phyloP scores from a whole-genome alignment of 2,797 vertebrate species.

The Chrysocyon brachyurus region DNA sequence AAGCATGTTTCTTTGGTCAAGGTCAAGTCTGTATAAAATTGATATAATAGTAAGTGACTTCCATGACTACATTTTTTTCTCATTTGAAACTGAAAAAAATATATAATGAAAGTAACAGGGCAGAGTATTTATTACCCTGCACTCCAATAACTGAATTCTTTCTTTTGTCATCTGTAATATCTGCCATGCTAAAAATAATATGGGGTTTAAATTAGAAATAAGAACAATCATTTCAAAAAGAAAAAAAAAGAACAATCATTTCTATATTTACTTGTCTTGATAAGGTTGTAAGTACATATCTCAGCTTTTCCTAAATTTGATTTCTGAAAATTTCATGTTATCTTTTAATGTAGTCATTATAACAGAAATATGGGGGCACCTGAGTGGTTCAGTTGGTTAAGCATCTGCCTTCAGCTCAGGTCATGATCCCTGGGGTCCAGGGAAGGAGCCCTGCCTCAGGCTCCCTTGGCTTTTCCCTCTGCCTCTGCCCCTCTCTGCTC shows the following conservation, averaged over 20 bases:
- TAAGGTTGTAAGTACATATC: not conserved
- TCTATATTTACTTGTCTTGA: not conserved
- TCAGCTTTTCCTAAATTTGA: not conserved
- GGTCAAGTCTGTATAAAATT: slow-evolving; percentile 72
- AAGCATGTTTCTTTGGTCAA: slow-evolving; percentile 68
- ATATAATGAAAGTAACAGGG: not conserved
- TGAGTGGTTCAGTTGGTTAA: not conserved
- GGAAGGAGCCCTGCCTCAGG: too few relatives aligned
- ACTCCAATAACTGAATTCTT: not conserved
- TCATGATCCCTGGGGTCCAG: not conserved
- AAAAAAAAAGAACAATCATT: not conserved
- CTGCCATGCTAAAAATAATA: not conserved
- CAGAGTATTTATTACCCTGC: slow-evolving; percentile 1
- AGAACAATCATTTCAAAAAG: not conserved
- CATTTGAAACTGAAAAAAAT: slow-evolving; percentile 47
- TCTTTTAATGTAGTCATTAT: not conserved
- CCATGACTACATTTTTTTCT: not conserved
- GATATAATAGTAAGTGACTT: slow-evolving; percentile 10
- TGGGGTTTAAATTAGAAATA: slow-evolving; percentile 24
- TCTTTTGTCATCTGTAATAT: not conserved
- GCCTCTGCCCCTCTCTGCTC: not conserved
- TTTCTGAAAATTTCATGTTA: slow-evolving; percentile 41
- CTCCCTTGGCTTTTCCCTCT: not conserved
- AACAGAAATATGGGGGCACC: not conserved
- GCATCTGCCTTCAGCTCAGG: not conserved